Conservation (phyloP, 2,888 invertebrate genomes). For the Lumbricus terrestris region DNA sequence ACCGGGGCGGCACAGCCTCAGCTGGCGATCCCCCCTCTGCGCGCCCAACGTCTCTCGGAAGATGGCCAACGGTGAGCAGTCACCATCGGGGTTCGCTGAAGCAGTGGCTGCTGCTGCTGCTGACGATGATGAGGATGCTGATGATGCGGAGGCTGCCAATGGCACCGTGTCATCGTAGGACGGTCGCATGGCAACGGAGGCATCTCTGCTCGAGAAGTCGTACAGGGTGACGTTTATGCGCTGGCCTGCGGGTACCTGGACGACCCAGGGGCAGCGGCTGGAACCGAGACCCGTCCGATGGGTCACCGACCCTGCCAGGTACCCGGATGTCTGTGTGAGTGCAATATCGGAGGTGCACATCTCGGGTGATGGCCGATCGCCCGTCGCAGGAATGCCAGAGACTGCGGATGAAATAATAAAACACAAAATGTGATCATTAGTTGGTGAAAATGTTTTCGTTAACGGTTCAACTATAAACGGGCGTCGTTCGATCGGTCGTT, state of each 20-base stretch:
- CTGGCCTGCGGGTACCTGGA: conserved; percentile 23
- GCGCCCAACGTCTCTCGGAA: background rate
- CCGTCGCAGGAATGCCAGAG: background rate
- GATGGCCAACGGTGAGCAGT: background rate
- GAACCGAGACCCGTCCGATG: conserved; percentile 26
- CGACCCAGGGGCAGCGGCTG: conserved; percentile 26
- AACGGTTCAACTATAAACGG: background rate
- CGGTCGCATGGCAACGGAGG: background rate
- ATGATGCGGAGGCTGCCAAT: background rate
- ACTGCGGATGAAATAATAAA: background rate
- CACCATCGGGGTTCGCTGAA: background rate
- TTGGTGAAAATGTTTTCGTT: no score
- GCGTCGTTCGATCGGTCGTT: background rate
- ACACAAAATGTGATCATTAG: background rate
- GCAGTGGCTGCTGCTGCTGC: background rate
- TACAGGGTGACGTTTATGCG: conserved; percentile 18
- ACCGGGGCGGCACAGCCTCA: background rate
- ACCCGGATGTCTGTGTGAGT: conserved; percentile 24
- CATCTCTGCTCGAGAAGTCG: background rate
- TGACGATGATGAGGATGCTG: no score
- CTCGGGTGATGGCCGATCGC: background rate
- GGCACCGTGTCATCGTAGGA: background rate
- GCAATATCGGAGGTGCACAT: background rate
- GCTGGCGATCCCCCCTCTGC: background rate
- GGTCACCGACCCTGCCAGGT: conserved; percentile 22